Base-by-base conservation (phyloP, 2,797 vertebrate species). In the Philypnodon macrostomus region DNA sequence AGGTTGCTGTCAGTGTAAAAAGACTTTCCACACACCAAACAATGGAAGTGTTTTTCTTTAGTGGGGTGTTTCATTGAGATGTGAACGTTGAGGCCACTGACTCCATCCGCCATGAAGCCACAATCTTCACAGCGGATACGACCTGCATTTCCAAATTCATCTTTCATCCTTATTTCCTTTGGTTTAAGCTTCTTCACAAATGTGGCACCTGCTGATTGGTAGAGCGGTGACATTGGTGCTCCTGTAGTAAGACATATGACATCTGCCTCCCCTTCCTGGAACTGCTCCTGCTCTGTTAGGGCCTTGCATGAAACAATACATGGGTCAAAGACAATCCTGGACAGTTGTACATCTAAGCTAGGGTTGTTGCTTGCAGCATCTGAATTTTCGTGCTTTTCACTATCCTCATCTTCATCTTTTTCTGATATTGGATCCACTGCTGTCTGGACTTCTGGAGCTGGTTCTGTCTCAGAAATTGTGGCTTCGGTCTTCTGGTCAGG, bases 51-150 rank as follows among this genome's bases (percentile, higher is more conserved):
- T 55, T 96, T 98, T 84, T 98, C 96, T 58, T 97, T 98, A 26
- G 94, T 91, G 1, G 95, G 95, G 71, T 99, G 97, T 67, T 98
- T 99, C 95, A 99, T 99, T 35, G 96, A 93, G 70, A 98, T 97
- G 81, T 99, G 97, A 57, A 99, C 96, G 18, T 97, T 98, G 64
- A 99, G 89, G 52, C 97, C 96, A 9, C 93, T 98, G 53, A 97
- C 75, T 27, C 95, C 95, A 21, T 99, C 97, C 0, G 97, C 97
- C 85, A 99, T 65, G 76, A 99, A 99, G 34, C 97, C 97, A 10
- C 97, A 99, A 68, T 99, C 96, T 19, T 95, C 95, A 0, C 97
- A 99, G 36, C 93, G 92, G 55, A 98, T 93, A 11, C 91, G 91
- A 0, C 89, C n/a, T n/a, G n/a, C n/a, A n/a, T n/a, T 68, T 10